A percentile compares a stretch with the other conserved stretches of the same genome.
Conservation (phyloP, 2,888 invertebrate species). For the Stenurella melanura region DNA sequence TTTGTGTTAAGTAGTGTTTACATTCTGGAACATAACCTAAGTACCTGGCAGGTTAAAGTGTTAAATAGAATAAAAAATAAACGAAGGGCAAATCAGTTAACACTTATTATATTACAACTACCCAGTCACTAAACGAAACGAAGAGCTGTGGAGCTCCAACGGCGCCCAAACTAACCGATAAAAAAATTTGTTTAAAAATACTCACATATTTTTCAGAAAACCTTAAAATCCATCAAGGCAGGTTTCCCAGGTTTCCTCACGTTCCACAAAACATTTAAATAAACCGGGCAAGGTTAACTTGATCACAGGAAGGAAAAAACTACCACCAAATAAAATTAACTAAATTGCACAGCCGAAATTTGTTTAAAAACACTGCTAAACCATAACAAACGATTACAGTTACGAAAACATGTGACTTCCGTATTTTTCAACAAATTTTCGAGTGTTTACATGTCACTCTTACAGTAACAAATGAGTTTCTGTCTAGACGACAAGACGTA, state of each 20-base stretch:
- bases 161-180: not conserved
- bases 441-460: constrained; percentile 74
- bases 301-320: constrained; percentile 59
- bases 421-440: constrained; percentile 64
- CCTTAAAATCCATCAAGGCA: constrained; percentile 59
- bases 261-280: constrained; percentile 57
- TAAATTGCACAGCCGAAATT: constrained; percentile 32
- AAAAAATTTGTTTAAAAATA: constrained; percentile 44
- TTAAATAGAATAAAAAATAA: constrained; percentile 58
- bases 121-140: not conserved
- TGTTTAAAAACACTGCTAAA: constrained; percentile 44
- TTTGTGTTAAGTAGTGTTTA: constrained; percentile 45
- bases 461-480: constrained; percentile 74
- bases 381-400: constrained; percentile 56
- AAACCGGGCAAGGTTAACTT: constrained; percentile 63
- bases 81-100: constrained; percentile 69
- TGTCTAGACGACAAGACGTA: constrained; percentile 75
- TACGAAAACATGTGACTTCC: constrained; percentile 67
- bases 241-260: constrained; percentile 53
- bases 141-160: not conserved
- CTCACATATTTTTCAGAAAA: constrained; percentile 66
- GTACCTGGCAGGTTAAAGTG: constrained; percentile 49
- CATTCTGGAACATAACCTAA: constrained; percentile 52
- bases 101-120: constrained; percentile 54
- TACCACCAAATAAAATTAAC: constrained; percentile 48